phyloP scores from a whole-genome alignment of 1,140 invertebrate genomes.

The Platorchestia sp. region DNA sequence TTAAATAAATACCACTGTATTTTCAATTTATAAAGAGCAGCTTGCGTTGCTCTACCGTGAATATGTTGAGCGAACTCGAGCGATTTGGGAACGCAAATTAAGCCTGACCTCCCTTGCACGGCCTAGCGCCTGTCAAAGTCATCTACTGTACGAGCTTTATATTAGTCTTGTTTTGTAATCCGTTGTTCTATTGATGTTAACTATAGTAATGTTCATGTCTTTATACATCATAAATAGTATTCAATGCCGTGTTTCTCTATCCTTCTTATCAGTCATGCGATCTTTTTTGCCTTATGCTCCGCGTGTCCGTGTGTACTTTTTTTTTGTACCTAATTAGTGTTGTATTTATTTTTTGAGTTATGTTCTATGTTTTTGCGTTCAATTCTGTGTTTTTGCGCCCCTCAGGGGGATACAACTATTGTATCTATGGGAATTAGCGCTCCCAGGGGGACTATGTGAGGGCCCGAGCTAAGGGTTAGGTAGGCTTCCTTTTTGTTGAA shows the following conservation, averaged over 20 bases:
- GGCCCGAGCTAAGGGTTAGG: too few species aligned
- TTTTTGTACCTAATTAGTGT: neutral
- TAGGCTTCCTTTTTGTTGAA: too few species aligned
- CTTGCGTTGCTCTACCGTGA: neutral
- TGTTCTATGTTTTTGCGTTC: too few species aligned
- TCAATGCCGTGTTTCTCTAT: neutral
- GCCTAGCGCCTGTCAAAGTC: neutral
- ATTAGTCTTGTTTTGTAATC: slow-evolving; percentile 42
- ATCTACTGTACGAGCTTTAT: neutral
- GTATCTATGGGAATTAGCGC: too few species aligned
- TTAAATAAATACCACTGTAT: neutral
- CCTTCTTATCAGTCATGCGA: neutral
- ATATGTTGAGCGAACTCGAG: too few species aligned
- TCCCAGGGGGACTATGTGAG: too few species aligned
- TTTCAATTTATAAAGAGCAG: neutral
- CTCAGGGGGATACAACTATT: neutral
- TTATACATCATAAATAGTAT: slow-evolving; percentile 39
- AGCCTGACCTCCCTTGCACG: neutral
- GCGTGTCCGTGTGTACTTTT: neutral
- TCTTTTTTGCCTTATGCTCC: neutral
- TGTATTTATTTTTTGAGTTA: neutral
- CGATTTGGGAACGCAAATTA: neutral
- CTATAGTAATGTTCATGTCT: slow-evolving; percentile 25
- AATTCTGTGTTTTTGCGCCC: too few species aligned
- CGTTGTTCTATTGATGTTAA: slow-evolving; percentile 43